Conservation (phyloP, 1,140 invertebrate species). For the Pectinophora gossypiella region DNA sequence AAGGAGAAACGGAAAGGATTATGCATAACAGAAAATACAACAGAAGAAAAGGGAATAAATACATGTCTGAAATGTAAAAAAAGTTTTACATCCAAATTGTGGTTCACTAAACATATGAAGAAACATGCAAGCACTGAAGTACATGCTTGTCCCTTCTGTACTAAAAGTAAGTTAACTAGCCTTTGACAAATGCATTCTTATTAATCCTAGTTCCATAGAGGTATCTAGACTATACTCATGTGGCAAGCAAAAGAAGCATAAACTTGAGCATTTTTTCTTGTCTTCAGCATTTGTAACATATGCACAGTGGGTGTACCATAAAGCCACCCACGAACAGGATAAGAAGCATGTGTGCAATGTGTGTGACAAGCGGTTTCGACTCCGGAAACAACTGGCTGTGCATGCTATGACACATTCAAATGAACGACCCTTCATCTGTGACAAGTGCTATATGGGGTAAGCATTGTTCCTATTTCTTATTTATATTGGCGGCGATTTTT, state of each 20-base stretch:
- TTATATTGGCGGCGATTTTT: too few relatives aligned
- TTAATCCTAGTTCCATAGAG: background rate
- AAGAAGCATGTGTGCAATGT: conserved; percentile 55
- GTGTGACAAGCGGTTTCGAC: conserved; percentile 66
- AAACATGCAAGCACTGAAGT: conserved; percentile 42
- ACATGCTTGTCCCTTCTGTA: conserved; percentile 20
- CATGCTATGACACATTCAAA: conserved; percentile 67
- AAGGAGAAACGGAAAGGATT: background rate
- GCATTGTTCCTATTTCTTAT: too few relatives aligned
- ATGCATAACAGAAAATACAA: conserved; percentile 8
- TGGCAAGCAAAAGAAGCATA: background rate
- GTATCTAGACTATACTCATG: background rate
- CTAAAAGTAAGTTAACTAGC: background rate
- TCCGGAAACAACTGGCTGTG: conserved; percentile 61
- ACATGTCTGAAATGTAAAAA: conserved; percentile 48
- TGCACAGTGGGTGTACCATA: conserved; percentile 27
- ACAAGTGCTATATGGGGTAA: conserved; percentile 53
- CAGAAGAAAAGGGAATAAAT: conserved; percentile 21
- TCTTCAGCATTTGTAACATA: conserved; percentile 41
- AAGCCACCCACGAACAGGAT: conserved; percentile 59
- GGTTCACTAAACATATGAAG: conserved; percentile 57
- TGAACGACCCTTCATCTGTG: conserved; percentile 46
- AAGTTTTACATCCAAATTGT: conserved; percentile 45
- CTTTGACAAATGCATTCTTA: background rate
- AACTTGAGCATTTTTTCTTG: background rate